These are phyloP conservation scores for Octomys mimax DNA, from an alignment of 2,797 vertebrate species.

Conservation along the genomic window DNA sequence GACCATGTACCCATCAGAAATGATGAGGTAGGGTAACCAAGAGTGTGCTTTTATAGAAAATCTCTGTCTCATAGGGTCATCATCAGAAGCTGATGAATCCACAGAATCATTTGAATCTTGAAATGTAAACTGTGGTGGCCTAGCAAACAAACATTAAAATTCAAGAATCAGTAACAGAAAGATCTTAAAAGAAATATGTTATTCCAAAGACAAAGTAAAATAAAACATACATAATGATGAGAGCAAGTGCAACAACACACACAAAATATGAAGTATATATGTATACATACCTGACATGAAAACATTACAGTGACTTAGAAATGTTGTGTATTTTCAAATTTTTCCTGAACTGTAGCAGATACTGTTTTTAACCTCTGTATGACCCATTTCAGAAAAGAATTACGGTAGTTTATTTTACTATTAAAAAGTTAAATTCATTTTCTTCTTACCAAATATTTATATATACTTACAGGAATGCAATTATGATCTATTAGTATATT, in stretches of 20 bases:
- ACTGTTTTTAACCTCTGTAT: not conserved
- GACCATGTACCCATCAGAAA: constrained; percentile 98
- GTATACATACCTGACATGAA: not conserved
- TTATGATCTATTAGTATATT: not conserved
- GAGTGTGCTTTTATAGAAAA: constrained; percentile 96
- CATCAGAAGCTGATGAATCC: constrained; percentile 93
- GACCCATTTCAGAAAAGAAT: constrained; percentile 59
- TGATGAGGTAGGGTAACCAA: constrained; percentile 93
- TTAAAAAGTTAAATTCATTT: constrained; percentile 30
- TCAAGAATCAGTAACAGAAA: constrained; percentile 66
- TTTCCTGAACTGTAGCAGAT: not conserved
- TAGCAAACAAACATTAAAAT: constrained; percentile 85
- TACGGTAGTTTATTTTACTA: constrained; percentile 40
- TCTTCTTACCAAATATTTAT: constrained; percentile 7
- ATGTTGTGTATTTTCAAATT: not conserved
- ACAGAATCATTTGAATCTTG: constrained; percentile 89
- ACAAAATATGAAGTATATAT: not conserved
- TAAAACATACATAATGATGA: constrained; percentile 52
- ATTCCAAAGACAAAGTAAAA: constrained; percentile 50
- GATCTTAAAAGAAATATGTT: constrained; percentile 41
- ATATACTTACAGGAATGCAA: constrained; percentile 26
- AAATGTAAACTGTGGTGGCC: constrained; percentile 88
- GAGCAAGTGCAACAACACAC: not conserved
- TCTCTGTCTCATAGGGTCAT: constrained; percentile 93
- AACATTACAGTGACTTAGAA: not conserved